Base-by-base conservation (phyloP, 2,113 vertebrate genomes). In the Thermophis baileyi region DNA sequence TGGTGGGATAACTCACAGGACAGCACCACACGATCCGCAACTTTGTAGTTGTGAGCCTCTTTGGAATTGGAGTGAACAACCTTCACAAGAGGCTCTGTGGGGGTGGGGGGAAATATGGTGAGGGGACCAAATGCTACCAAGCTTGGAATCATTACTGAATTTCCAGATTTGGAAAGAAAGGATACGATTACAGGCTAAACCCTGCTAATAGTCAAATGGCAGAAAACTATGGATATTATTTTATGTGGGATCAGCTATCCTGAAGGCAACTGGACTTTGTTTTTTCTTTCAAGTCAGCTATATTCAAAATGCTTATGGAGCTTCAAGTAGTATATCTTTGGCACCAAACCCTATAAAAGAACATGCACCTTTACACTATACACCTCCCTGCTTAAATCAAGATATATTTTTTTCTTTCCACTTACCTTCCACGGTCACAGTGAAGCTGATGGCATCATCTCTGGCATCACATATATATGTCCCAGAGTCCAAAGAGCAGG, bases 1-100 rank as follows among this genome's bases (percentile, higher is more conserved):
- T 94, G 96, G n/a, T 95, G 95, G 92, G 99, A 99, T 86, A 99
- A 97, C 96, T 99, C 98, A 88, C 99, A 99, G 96, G 98, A 98
- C 94, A 99, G 95, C 53, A 98, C 98, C 97, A 99, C 98, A 3
- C 97, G 97, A 95, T 99, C 98, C 0, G 98, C 97, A 0, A 96
- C 97, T 50, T 96, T 90, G 11, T 99, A 99, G 16, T 97, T 94
- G 93, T 98, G 97, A 50, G 97, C 96, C 95, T 98, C 97, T 53
- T 97, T 96, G 69, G 98, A 96, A 0, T 90, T 98, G 30, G 99
- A 98, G 85, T 97, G 97, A 63, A 99, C 0, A 1, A 99, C 98
- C 93, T 96, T 97, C 86, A 99, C 98, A 0, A 98, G 98, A 22
- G 98, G 98, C 91, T 99, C 99, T 99, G 95, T 53, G 30, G 81